phyloP scores from a whole-genome alignment of 2,888 invertebrate species.

The Napeogenes inachia region DNA sequence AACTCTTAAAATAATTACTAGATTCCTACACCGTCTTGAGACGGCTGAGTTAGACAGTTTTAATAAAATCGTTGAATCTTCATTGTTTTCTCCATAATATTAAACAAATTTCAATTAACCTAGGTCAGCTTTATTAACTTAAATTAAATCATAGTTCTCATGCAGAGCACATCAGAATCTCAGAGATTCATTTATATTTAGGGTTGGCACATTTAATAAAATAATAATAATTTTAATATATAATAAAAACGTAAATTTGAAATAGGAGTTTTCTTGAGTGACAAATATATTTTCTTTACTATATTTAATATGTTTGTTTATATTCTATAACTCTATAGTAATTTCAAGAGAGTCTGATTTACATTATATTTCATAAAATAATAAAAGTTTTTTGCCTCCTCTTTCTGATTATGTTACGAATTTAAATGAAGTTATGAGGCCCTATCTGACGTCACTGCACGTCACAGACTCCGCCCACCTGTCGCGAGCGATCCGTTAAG shows the following conservation, averaged over 20 bases:
- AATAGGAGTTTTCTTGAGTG: no score
- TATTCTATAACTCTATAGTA: no score
- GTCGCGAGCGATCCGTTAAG: slow-evolving; percentile 68
- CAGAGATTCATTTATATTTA: slow-evolving; percentile 39
- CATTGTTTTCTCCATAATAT: slow-evolving; percentile 46
- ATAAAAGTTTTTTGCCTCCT: no score
- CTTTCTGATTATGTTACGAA: no score
- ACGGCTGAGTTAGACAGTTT: slow-evolving; percentile 44
- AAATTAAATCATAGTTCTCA: slow-evolving; percentile 69
- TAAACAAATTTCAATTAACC: slow-evolving; percentile 71
- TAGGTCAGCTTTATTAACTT: slow-evolving; percentile 60
- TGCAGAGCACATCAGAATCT: slow-evolving; percentile 46
- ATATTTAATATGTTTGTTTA: no score
- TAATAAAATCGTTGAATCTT: slow-evolving; percentile 56
- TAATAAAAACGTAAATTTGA: no score
- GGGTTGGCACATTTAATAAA: slow-evolving; percentile 41
- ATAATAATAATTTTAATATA: no score
- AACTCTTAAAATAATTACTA: slow-evolving; percentile 33
- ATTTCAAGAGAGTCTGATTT: no score
- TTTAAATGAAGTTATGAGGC: slow-evolving; percentile 10
- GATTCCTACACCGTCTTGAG: slow-evolving; percentile 35
- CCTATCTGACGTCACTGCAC: slow-evolving; percentile 32
- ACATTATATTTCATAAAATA: no score
- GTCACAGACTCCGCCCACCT: slow-evolving; percentile 70
- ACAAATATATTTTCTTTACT: no score